Conservation (phyloP, 2,113 vertebrate species). For the Mirza zaza region DNA sequence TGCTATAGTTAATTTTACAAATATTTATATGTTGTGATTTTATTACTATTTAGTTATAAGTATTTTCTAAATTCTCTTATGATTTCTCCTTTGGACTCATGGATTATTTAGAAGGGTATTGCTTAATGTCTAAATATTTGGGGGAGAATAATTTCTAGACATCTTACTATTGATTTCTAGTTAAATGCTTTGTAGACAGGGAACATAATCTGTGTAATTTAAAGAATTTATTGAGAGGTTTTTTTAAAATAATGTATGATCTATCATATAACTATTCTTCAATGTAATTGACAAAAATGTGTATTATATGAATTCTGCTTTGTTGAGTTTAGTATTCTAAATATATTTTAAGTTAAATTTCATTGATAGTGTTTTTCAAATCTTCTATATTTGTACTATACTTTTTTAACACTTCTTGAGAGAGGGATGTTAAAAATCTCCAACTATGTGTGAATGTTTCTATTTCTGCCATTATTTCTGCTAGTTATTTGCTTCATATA, state of each 20-base stretch:
- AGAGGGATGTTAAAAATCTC: neutral
- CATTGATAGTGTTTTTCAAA: neutral
- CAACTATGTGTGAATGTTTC: neutral
- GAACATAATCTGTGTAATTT: neutral
- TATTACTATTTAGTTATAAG: neutral
- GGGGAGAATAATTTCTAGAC: neutral
- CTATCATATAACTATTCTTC: neutral
- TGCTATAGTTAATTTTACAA: neutral
- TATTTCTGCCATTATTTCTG: neutral
- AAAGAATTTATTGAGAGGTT: neutral
- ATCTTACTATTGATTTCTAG: neutral
- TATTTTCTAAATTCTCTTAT: neutral
- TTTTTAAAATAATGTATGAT: neutral
- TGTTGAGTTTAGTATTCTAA: neutral
- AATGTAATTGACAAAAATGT: neutral
- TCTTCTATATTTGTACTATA: neutral
- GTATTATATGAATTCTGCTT: neutral
- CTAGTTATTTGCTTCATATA: neutral
- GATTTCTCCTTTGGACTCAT: neutral
- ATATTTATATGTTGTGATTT: neutral
- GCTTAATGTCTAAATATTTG: neutral
- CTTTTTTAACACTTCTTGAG: neutral
- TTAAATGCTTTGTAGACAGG: neutral
- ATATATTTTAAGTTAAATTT: neutral
- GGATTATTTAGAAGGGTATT: neutral